phyloP scores from a whole-genome alignment of 2,888 invertebrate species.

The Drosophila imparisetae region DNA sequence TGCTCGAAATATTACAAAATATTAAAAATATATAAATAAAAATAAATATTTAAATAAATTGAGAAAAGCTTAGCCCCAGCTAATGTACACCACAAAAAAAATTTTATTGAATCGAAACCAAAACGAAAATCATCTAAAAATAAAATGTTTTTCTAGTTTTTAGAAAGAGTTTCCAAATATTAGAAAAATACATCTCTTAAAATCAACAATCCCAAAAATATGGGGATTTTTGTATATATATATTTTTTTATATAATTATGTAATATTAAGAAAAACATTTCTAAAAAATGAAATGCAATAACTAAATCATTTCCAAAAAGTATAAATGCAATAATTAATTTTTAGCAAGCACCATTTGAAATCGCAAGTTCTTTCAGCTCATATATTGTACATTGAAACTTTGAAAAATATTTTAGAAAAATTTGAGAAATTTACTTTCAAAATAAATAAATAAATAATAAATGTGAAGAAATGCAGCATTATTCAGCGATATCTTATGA shows the following conservation, averaged over 20 bases:
- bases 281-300: not conserved
- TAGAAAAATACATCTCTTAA: not conserved
- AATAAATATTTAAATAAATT: not conserved
- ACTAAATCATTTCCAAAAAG: not conserved
- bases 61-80: not conserved
- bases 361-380: not conserved
- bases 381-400: not conserved
- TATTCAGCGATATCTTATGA: not conserved
- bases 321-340: no score
- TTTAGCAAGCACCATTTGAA: no score
- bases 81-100: no score
- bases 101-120: not conserved
- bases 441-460: not conserved
- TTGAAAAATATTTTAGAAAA: not conserved
- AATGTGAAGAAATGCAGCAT: not conserved
- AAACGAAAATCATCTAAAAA: not conserved
- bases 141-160: not conserved
- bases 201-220: not conserved
- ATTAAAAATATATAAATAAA: not conserved
- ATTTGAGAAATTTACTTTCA: not conserved
- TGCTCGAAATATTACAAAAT: not conserved
- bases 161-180: not conserved
- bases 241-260: not conserved
- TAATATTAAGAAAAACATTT: not conserved
- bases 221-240: rapidly evolving